Evolutionary conservation across 2,113 vertebrate species (phyloP).

Genomic region (Etia nguti): DNA sequence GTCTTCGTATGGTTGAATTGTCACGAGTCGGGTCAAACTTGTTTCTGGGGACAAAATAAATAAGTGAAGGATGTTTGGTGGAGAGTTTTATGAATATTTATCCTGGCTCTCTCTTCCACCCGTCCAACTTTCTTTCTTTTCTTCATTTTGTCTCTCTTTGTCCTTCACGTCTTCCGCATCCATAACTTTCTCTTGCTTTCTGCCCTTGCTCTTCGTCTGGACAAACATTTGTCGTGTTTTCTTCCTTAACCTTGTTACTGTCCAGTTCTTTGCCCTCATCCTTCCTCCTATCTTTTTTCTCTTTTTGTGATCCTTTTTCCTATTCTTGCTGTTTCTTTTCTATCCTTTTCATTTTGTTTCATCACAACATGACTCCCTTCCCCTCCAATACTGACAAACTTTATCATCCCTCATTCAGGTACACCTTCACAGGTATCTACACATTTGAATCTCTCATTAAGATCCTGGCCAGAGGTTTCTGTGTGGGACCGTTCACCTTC

Average conservation of each 20-base stretch:
- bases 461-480: slow-evolving; percentile 95
- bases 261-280: fast-evolving
- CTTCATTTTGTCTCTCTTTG: background rate
- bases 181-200: background rate
- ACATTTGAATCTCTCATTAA: slow-evolving; percentile 98
- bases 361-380: fast-evolving
- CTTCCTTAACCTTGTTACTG: background rate
- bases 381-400: fast-evolving
- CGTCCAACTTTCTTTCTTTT: background rate
- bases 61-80: slow-evolving; percentile 13
- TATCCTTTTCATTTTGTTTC: fast-evolving
- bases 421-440: slow-evolving; percentile 98
- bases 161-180: background rate
- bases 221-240: background rate
- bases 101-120: background rate
- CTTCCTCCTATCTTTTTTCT: background rate
- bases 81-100: background rate
- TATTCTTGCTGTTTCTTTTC: fast-evolving
- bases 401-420: slow-evolving; percentile 72
- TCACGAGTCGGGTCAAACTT: background rate
- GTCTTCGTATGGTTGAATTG: background rate
- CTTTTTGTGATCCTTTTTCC: background rate
- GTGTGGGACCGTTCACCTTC: slow-evolving; percentile 92
- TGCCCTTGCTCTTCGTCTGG: background rate
- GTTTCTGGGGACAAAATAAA: slow-evolving; percentile 33